These are phyloP conservation scores for Synchiropus splendidus DNA, from an alignment of 2,113 vertebrate genomes.

Conservation along the genomic window DNA sequence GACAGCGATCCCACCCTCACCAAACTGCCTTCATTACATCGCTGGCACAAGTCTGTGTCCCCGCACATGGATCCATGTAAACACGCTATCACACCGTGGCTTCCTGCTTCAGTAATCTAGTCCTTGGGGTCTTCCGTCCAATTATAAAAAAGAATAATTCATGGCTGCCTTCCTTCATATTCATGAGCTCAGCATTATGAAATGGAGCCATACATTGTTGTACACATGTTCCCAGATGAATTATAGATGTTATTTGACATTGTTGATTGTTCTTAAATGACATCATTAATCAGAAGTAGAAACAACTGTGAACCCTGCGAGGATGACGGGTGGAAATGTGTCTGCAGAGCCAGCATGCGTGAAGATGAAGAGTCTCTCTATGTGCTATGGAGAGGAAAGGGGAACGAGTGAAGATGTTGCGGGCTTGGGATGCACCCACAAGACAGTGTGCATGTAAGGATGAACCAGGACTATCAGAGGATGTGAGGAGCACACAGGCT, in stretches of 20 bases:
- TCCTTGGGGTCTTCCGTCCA: conserved; percentile 27
- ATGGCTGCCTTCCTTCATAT: conserved; percentile 36
- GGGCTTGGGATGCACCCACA: too few species aligned
- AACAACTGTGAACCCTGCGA: conserved; percentile 21
- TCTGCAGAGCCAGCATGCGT: conserved; percentile 26
- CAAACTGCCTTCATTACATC: conserved; percentile 27
- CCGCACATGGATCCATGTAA: neutral
- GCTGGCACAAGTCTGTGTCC: neutral
- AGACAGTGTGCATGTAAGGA: too few species aligned
- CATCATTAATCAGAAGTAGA: conserved; percentile 53
- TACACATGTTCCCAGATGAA: conserved; percentile 36
- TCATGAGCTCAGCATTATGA: conserved; percentile 33
- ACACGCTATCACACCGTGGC: conserved; percentile 9
- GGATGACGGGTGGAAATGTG: conserved; percentile 25
- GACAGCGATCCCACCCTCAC: conserved; percentile 12
- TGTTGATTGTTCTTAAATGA: conserved; percentile 55
- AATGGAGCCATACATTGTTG: conserved; percentile 33
- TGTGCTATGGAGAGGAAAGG: conserved; percentile 8
- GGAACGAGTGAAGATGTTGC: too few species aligned
- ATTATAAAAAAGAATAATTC: conserved; percentile 53
- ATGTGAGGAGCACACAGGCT: conserved; percentile 26
- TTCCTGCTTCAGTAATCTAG: conserved; percentile 20
- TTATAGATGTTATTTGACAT: conserved; percentile 52
- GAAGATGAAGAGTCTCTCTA: conserved; percentile 30
- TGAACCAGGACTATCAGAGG: conserved; percentile 29